Evolutionary conservation across 2,113 vertebrate genomes (phyloP).

Genomic region (Rattus rattus): DNA sequence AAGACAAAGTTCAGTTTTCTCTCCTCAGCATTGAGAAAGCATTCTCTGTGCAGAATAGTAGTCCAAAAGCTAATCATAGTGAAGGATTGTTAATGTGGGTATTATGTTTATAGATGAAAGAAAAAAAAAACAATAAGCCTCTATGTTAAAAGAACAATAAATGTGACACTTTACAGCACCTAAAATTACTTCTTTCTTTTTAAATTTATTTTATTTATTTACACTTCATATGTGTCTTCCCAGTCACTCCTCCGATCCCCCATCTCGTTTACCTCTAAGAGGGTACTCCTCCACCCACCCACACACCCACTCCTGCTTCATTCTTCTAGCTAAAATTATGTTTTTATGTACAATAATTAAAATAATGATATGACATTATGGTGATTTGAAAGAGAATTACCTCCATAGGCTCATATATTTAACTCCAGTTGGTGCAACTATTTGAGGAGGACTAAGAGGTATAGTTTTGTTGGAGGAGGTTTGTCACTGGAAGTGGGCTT

Average conservation of each 20-base stretch:
- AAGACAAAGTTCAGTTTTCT: background rate
- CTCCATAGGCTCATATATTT: background rate
- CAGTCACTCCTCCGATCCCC: too few species aligned
- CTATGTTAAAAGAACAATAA: background rate
- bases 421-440: background rate
- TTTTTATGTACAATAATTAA: background rate
- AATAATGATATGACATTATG: background rate
- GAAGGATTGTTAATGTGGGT: background rate
- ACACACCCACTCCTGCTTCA: too few species aligned
- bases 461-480: background rate
- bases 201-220: too few species aligned
- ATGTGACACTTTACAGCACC: background rate
- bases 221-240: too few species aligned
- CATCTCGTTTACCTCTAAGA: too few species aligned
- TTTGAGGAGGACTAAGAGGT: background rate
- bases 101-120: background rate
- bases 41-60: background rate
- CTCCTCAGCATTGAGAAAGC: background rate
- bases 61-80: background rate
- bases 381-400: background rate
- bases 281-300: too few species aligned
- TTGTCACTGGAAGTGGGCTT: background rate
- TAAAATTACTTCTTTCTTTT: background rate
- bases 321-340: background rate
- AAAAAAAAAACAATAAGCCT: background rate